These are phyloP conservation scores for Drosophila erecta DNA, from an alignment of 1,140 invertebrate genomes.

Conservation along the genomic window DNA sequence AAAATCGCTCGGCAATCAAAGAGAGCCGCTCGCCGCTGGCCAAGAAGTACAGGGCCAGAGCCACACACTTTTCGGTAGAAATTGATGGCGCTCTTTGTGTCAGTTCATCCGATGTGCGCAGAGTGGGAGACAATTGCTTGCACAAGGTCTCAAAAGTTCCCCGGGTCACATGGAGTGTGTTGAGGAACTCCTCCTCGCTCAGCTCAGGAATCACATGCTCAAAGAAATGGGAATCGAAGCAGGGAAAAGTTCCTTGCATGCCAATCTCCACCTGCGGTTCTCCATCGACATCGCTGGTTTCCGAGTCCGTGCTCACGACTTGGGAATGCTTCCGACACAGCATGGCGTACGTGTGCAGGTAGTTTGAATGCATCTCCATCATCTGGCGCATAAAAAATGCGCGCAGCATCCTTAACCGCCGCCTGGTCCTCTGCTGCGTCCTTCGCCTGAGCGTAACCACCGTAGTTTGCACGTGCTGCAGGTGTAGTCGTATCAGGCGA, in stretches of 20 bases:
- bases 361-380: conserved; percentile 61
- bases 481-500: conserved; percentile 47
- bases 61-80: conserved; percentile 58
- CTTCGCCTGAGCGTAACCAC: conserved; percentile 55
- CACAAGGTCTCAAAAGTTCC: conserved; percentile 63
- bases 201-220: conserved; percentile 32
- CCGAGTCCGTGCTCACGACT: conserved; percentile 1
- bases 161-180: conserved; percentile 62
- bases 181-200: conserved; percentile 62
- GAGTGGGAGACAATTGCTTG: conserved; percentile 48
- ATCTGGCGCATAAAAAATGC: conserved; percentile 66
- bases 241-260: neutral
- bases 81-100: conserved; percentile 1
- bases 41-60: conserved; percentile 63
- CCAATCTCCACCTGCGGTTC: neutral
- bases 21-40: conserved; percentile 67
- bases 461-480: conserved; percentile 49
- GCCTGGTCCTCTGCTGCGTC: conserved; percentile 45
- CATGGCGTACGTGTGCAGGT: conserved; percentile 59
- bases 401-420: conserved; percentile 45
- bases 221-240: conserved; percentile 38
- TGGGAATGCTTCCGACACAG: conserved; percentile 56
- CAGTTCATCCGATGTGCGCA: conserved; percentile 39
- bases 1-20: conserved; percentile 54
- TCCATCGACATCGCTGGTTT: neutral